Evolutionary conservation across 2,888 invertebrate species (phyloP).

Genomic region (Pyralis farinalis): DNA sequence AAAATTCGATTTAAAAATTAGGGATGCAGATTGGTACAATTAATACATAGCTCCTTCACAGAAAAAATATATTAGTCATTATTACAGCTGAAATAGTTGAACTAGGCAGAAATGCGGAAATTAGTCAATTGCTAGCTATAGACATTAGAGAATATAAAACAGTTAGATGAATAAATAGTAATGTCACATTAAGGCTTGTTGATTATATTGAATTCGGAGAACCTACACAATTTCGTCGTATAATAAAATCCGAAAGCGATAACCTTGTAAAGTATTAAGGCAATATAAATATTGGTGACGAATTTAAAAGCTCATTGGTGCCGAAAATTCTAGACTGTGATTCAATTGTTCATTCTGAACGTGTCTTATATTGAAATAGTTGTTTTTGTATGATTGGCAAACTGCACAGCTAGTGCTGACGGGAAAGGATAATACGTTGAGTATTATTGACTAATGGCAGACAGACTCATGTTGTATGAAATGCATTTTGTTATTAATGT

Average conservation of each 20-base stretch:
- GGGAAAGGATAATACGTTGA: slow-evolving; percentile 35
- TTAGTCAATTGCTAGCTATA: slow-evolving; percentile 81
- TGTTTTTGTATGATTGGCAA: slow-evolving; percentile 76
- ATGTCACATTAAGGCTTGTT: slow-evolving; percentile 66
- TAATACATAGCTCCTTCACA: slow-evolving; percentile 62
- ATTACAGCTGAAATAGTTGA: slow-evolving; percentile 66
- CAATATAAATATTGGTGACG: slow-evolving; percentile 60
- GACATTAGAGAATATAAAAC: slow-evolving; percentile 59
- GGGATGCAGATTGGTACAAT: slow-evolving; percentile 64
- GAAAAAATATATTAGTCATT: slow-evolving; percentile 56
- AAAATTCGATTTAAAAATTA: slow-evolving; percentile 41
- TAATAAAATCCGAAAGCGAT: slow-evolving; percentile 41
- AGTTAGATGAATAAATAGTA: slow-evolving; percentile 51
- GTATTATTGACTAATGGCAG: slow-evolving; percentile 33
- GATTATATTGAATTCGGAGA: slow-evolving; percentile 44
- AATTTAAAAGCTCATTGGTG: slow-evolving; percentile 79
- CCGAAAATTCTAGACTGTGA: slow-evolving; percentile 80
- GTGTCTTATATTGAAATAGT: slow-evolving; percentile 81
- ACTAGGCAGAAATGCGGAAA: slow-evolving; percentile 65
- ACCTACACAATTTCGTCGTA: slow-evolving; percentile 47
- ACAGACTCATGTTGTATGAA: slow-evolving; percentile 51
- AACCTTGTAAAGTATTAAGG: slow-evolving; percentile 46
- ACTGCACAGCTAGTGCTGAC: slow-evolving; percentile 51
- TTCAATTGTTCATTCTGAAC: slow-evolving; percentile 78
- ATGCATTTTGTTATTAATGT: slow-evolving; percentile 60